Evolutionary conservation across 1,140 invertebrate genomes (phyloP).

Genomic region (Pectinophora gossypiella): DNA sequence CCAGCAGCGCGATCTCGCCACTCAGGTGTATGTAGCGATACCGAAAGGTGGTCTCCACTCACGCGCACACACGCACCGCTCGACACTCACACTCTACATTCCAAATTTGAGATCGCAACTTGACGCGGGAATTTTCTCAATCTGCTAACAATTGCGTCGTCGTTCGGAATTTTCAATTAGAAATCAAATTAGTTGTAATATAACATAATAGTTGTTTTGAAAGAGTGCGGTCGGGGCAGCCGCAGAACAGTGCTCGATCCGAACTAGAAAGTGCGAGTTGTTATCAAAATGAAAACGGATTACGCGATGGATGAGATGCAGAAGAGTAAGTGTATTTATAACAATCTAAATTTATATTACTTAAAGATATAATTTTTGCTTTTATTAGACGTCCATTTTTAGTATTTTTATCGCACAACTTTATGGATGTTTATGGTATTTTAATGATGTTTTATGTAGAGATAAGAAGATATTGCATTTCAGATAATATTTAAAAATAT

Average conservation of each 20-base stretch:
- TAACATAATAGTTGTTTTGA: slow-evolving; percentile 26
- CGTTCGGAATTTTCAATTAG: slow-evolving; percentile 50
- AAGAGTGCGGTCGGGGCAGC: slow-evolving; percentile 38
- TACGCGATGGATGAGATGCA: slow-evolving; percentile 71
- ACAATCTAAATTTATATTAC: background rate
- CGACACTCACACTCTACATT: slow-evolving; percentile 21
- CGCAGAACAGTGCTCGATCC: slow-evolving; percentile 22
- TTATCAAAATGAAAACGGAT: slow-evolving; percentile 63
- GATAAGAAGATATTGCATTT: no score
- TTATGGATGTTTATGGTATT: no score
- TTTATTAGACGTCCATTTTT: no score
- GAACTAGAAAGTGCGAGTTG: slow-evolving; percentile 36
- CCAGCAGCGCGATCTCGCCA: slow-evolving; percentile 34
- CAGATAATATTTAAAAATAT: no score
- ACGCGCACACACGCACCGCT: background rate
- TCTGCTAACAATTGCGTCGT: slow-evolving; percentile 2
- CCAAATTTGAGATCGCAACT: slow-evolving; percentile 11
- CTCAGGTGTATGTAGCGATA: slow-evolving; percentile 48
- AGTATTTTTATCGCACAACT: no score
- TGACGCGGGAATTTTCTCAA: background rate
- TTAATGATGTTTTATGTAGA: no score
- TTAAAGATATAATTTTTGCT: no score
- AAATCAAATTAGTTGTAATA: slow-evolving; percentile 31
- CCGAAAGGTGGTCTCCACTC: slow-evolving; percentile 49
- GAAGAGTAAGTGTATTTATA: slow-evolving; percentile 54